Evolutionary conservation across 2,113 vertebrate species (phyloP).

Genomic region (Prinia subflava): DNA sequence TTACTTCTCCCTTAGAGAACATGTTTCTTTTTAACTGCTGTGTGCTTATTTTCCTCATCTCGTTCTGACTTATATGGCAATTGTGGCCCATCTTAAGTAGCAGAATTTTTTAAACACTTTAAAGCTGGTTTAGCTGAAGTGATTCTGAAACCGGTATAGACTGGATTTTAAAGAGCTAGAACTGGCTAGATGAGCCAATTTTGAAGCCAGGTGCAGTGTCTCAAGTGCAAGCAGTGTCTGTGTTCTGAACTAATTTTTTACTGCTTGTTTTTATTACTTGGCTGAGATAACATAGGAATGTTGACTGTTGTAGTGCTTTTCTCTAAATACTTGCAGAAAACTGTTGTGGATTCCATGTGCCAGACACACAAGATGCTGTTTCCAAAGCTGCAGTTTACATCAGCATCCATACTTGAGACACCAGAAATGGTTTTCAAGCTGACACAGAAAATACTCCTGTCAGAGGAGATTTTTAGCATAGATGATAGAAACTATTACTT

Average conservation of each 20-base stretch:
- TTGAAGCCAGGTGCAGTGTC: not conserved
- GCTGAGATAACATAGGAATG: not conserved
- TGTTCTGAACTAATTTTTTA: not conserved
- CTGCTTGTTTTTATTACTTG: not conserved
- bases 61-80: not conserved
- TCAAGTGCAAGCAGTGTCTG: not conserved
- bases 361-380: not conserved
- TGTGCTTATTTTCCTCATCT: not conserved
- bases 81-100: not conserved
- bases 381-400: not conserved
- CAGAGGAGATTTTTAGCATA: not conserved
- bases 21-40: not conserved
- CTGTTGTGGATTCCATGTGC: not conserved
- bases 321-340: not conserved
- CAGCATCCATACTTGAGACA: not conserved
- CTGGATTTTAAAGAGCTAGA: not conserved
- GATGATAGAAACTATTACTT: not conserved
- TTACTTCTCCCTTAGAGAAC: not conserved
- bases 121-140: not conserved
- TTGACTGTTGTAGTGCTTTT: not conserved
- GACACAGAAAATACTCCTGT: not conserved
- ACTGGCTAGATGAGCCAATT: not conserved
- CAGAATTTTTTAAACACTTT: not conserved
- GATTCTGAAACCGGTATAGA: not conserved
- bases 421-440: not conserved